Percentiles rank a stretch among this genome's conserved stretches.
Evolutionary conservation across 2,888 invertebrate genomes (phyloP).

Genomic region (Dascillus cervinus): DNA sequence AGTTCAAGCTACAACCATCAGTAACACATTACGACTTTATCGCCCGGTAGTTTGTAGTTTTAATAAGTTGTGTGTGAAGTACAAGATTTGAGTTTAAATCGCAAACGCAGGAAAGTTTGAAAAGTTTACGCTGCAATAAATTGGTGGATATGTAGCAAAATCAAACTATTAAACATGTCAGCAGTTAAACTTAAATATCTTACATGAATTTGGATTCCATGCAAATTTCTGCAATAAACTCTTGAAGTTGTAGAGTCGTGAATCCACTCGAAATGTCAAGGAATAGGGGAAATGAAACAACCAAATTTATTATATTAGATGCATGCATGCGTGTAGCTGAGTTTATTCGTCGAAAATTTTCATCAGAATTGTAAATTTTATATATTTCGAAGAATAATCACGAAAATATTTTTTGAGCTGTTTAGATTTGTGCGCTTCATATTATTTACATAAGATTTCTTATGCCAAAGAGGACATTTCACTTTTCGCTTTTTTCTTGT

Average conservation of each 20-base stretch:
- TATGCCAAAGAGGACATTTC: too few relatives aligned
- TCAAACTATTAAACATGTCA: slow-evolving; percentile 32
- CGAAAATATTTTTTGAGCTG: slow-evolving; percentile 3
- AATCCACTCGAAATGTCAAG: slow-evolving; percentile 26
- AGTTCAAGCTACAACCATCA: too few relatives aligned
- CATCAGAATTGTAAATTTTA: too few relatives aligned
- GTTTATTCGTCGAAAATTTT: too few relatives aligned
- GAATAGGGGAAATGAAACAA: slow-evolving; percentile 28
- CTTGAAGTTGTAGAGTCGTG: slow-evolving; percentile 19
- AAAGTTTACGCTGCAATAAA: slow-evolving; percentile 18
- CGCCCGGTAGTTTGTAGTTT: too few relatives aligned
- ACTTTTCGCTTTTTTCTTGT: slow-evolving; percentile 19
- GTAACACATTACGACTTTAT: too few relatives aligned
- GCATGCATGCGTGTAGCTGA: slow-evolving; percentile 27
- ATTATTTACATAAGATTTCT: background rate
- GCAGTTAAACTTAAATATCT: slow-evolving; percentile 31
- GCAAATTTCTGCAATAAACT: slow-evolving; percentile 33
- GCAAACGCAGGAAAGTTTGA: too few relatives aligned
- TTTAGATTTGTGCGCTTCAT: slow-evolving; percentile 2
- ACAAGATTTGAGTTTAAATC: too few relatives aligned
- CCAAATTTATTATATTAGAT: slow-evolving; percentile 29
- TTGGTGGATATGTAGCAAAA: slow-evolving; percentile 25
- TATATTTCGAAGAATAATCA: slow-evolving; percentile 6
- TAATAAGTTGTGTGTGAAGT: too few relatives aligned
- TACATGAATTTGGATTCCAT: slow-evolving; percentile 32